Percentiles rank a stretch among this genome's conserved stretches.
Evolutionary conservation across 2,888 invertebrate species (phyloP).

Genomic region (Petrophora chlorosata): DNA sequence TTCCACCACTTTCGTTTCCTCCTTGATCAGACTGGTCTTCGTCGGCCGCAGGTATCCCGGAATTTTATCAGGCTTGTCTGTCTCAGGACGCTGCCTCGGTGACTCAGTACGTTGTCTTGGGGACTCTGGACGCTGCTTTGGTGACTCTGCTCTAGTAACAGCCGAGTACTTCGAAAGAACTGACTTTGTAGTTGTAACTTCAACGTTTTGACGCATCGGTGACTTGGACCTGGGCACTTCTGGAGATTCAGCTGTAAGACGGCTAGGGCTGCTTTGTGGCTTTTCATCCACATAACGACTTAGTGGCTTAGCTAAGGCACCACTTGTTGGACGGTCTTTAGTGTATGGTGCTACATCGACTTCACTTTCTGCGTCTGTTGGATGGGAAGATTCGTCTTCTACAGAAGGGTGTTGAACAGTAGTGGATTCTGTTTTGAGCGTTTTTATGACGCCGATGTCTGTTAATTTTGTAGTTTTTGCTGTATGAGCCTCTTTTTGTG

Average conservation of each 20-base stretch:
- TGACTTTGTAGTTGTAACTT: constrained; percentile 50
- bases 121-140: constrained; percentile 53
- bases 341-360: constrained; percentile 39
- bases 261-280: constrained; percentile 51
- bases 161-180: constrained; percentile 48
- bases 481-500: constrained; percentile 43
- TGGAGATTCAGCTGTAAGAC: constrained; percentile 50
- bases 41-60: constrained; percentile 69
- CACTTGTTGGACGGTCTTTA: constrained; percentile 42
- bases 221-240: constrained; percentile 57
- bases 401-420: constrained; percentile 50
- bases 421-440: constrained; percentile 56
- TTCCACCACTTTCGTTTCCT: constrained; percentile 60
- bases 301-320: constrained; percentile 40
- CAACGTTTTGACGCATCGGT: constrained; percentile 50
- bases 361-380: constrained; percentile 51
- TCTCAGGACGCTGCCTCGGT: constrained; percentile 48
- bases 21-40: constrained; percentile 68
- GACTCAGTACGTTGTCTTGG: constrained; percentile 52
- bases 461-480: constrained; percentile 68
- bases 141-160: constrained; percentile 54
- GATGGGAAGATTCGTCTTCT: constrained; percentile 49
- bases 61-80: constrained; percentile 57
- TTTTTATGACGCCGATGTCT: constrained; percentile 76
- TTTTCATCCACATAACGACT: constrained; percentile 44